Percentiles rank a stretch among this genome's conserved stretches.
These are phyloP conservation scores for Lepisosteus oculatus DNA, from an alignment of 2,113 vertebrate species.

Conservation along the genomic window DNA sequence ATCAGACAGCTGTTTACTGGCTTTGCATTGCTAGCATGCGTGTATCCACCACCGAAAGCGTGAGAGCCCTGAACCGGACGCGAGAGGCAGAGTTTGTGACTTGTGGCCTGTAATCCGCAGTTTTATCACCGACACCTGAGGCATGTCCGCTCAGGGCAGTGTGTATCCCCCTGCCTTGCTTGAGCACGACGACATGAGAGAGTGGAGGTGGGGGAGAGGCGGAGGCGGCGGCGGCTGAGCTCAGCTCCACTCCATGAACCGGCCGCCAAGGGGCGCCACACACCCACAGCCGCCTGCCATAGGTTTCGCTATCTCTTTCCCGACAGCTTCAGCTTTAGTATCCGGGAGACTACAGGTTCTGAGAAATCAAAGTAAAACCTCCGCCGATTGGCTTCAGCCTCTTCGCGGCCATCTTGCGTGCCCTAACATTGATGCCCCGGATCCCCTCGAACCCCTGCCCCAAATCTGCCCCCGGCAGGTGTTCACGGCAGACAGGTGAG, in stretches of 20 bases:
- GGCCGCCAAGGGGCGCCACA: constrained; percentile 47
- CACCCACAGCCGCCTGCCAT: constrained; percentile 13
- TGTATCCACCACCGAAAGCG: too few species aligned
- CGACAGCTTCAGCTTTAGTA: constrained; percentile 32
- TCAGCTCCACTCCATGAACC: neutral
- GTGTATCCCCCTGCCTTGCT: too few species aligned
- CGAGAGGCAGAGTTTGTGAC: too few species aligned
- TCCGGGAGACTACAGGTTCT: constrained; percentile 39
- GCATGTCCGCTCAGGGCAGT: too few species aligned
- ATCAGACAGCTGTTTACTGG: too few species aligned
- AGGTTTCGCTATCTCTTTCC: constrained; percentile 17
- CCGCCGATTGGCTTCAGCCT: constrained; percentile 58
- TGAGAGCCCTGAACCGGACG: too few species aligned
- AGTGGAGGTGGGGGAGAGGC: too few species aligned
- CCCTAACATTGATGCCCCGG: constrained; percentile 41
- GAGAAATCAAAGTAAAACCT: constrained; percentile 53
- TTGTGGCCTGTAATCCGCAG: too few species aligned
- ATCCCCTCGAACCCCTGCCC: constrained; percentile 9
- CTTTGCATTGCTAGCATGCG: too few species aligned
- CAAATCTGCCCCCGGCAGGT: neutral
- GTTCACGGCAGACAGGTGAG: neutral
- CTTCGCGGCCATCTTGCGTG: constrained; percentile 70
- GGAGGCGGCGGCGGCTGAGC: too few species aligned
- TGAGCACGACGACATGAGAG: too few species aligned
- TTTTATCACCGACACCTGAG: too few species aligned